Conservation (phyloP, 2,888 invertebrate genomes). For the Limnephilus marmoratus region DNA sequence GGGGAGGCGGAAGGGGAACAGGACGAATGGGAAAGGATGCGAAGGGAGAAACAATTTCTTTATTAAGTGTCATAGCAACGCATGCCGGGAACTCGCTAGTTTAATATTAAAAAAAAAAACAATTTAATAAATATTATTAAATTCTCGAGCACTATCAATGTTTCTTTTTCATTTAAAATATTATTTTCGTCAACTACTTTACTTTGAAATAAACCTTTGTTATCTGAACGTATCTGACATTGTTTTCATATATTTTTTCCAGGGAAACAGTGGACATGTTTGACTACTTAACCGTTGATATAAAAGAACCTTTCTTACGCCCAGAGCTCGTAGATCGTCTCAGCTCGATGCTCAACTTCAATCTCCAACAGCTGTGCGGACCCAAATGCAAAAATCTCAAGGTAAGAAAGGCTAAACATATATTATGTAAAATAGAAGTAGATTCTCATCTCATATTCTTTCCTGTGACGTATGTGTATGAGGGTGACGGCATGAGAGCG, state of each 20-base stretch:
- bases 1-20: no score
- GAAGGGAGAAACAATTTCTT: no score
- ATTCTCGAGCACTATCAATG: neutral
- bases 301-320: conserved; percentile 95
- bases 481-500: no score
- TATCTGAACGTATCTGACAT: neutral
- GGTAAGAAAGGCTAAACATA: conserved; percentile 68
- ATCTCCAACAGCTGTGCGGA: conserved; percentile 96
- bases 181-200: neutral
- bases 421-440: neutral
- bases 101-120: no score
- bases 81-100: no score
- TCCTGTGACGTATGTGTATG: no score
- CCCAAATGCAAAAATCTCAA: conserved; percentile 96
- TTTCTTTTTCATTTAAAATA: neutral
- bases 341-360: conserved; percentile 99
- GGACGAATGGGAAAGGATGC: no score
- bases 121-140: no score
- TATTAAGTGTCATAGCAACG: no score
- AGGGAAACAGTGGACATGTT: conserved; percentile 99
- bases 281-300: conserved; percentile 95
- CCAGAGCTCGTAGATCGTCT: conserved; percentile 95
- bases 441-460: neutral
- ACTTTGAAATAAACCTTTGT: neutral
- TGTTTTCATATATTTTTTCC: conserved; percentile 60